Percentiles rank a stretch among this genome's conserved stretches.
phyloP scores from a whole-genome alignment of 2,797 vertebrate genomes.

The Pseudomugil tenellus region DNA sequence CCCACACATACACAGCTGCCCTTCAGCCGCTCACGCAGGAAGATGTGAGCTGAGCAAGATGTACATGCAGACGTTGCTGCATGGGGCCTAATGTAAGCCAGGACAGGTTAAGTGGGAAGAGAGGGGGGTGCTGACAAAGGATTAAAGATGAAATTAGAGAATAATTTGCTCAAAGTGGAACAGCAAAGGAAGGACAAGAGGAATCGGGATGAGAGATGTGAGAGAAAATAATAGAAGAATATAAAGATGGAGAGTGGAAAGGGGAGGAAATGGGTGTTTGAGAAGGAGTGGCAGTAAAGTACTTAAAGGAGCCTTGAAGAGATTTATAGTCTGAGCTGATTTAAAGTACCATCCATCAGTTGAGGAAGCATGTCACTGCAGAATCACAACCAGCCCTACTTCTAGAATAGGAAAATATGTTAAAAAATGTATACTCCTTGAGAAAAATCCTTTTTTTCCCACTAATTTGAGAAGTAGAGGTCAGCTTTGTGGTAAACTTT shows the following conservation, averaged over 20 bases:
- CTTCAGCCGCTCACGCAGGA: constrained; percentile 65
- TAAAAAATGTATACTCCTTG: background rate
- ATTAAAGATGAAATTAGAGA: constrained; percentile 22
- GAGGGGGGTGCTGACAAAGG: constrained; percentile 32
- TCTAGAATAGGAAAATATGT: constrained; percentile 9
- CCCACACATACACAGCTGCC: constrained; percentile 74
- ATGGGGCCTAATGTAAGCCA: constrained; percentile 66
- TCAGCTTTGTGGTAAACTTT: constrained; percentile 46
- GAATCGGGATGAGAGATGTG: constrained; percentile 48
- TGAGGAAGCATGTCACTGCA: constrained; percentile 21
- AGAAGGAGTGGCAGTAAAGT: constrained; percentile 48
- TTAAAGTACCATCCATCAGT: constrained; percentile 60
- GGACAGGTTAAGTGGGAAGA: constrained; percentile 47
- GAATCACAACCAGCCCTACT: constrained; percentile 22
- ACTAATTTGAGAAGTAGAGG: constrained; percentile 7
- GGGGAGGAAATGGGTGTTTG: constrained; percentile 38
- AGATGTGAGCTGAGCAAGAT: constrained; percentile 38
- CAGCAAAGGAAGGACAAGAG: constrained; percentile 35
- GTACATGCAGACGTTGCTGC: constrained; percentile 44
- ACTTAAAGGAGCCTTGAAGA: constrained; percentile 50
- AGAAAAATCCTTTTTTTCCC: background rate
- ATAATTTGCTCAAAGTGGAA: constrained; percentile 37
- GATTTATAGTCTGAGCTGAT: constrained; percentile 55
- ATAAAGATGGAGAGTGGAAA: constrained; percentile 31
- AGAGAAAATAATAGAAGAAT: constrained; percentile 42